Evolutionary conservation across 2,888 invertebrate genomes (phyloP).

Genomic region (Tetragonisca angustula): DNA sequence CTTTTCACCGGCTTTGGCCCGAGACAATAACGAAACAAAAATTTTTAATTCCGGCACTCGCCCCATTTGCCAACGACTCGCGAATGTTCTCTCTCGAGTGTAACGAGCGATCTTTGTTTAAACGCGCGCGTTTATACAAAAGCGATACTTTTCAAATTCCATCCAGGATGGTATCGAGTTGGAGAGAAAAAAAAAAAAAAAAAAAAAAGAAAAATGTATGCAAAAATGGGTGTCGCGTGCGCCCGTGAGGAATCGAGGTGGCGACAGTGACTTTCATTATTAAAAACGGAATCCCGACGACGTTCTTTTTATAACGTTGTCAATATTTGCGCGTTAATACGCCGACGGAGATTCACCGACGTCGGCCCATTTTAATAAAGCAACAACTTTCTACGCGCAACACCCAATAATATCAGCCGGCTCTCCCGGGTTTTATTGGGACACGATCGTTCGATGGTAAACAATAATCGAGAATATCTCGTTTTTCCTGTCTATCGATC

Average conservation of each 20-base stretch:
- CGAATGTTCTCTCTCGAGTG: too few species aligned
- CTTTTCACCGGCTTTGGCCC: too few species aligned
- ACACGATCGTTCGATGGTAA: conserved; percentile 20
- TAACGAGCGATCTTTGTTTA: too few species aligned
- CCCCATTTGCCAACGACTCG: too few species aligned
- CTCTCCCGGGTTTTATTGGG: conserved; percentile 18
- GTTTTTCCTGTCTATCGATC: conserved; percentile 16
- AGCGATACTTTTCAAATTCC: too few species aligned
- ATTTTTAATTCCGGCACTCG: too few species aligned
- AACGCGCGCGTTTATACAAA: too few species aligned
- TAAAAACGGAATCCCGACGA: background rate
- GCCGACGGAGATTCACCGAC: background rate
- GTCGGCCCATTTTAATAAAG: conserved; percentile 32
- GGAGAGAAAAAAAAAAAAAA: too few species aligned
- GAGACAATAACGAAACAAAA: too few species aligned
- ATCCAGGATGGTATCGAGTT: too few species aligned
- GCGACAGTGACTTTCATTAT: conserved; percentile 7
- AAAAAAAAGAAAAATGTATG: too few species aligned
- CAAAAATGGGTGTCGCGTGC: too few species aligned
- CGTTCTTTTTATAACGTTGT: conserved; percentile 15
- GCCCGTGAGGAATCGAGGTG: background rate
- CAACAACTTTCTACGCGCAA: conserved; percentile 26
- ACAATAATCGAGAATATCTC: conserved; percentile 22
- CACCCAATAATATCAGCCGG: conserved; percentile 23
- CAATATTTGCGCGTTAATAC: conserved; percentile 30